A percentile compares a stretch with the other conserved stretches of the same genome.
Evolutionary conservation across 2,113 vertebrate species (phyloP).

Genomic region (Malaclemys terrapin): DNA sequence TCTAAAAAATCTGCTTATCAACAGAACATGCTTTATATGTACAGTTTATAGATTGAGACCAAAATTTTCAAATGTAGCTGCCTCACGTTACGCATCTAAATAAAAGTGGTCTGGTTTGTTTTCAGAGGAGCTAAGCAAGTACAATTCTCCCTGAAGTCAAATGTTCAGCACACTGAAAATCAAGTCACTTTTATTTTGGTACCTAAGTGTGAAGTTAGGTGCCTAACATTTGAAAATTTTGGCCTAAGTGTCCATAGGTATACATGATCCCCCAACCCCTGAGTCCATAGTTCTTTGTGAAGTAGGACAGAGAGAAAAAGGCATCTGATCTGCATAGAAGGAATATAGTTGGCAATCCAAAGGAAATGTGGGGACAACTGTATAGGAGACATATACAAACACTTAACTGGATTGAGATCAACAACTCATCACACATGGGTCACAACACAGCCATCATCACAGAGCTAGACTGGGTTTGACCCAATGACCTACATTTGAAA

Average conservation of each 20-base stretch:
- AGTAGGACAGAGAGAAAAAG: slow-evolving; percentile 34
- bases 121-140: neutral
- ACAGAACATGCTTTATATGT: neutral
- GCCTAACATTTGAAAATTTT: neutral
- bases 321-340: slow-evolving; percentile 17
- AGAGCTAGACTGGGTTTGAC: neutral
- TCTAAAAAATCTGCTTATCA: neutral
- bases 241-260: neutral
- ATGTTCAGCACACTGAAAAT: neutral
- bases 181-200: neutral
- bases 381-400: slow-evolving; percentile 9
- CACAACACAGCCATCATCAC: neutral
- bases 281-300: neutral
- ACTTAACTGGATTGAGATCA: neutral
- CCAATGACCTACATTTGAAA: slow-evolving; percentile 4
- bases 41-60: neutral
- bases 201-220: neutral
- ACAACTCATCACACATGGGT: neutral
- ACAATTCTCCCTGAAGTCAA: neutral
- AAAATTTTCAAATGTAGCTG: slow-evolving; percentile 12
- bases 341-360: neutral
- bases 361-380: slow-evolving; percentile 1
- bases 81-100: neutral
- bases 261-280: neutral
- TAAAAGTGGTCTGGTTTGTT: neutral